Evolutionary conservation across 2,797 vertebrate genomes (phyloP), one percentile per base, ranked within the genome.

Genomic region (Periophthalmus magnuspinnatus): DNA sequence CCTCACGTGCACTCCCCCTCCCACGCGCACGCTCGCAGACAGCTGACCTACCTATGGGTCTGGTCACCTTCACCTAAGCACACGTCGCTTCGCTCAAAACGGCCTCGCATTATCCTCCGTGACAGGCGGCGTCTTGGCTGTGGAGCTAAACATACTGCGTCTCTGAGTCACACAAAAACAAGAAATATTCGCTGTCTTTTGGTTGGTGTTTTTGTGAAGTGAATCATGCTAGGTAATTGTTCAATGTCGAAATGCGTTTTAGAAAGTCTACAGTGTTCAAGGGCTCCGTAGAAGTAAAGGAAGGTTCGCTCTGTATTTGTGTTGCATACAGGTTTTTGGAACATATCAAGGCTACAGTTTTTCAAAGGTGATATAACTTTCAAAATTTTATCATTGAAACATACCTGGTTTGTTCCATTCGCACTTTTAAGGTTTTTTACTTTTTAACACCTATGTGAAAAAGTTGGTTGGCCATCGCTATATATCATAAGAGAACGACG

Each of bases 121-220:
- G 60, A 41, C 36, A 11, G 60, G 6, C 38, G 21, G 6, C 36
- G 13, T 63, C 38, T 45, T 48, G 61, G 61, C 61, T 19, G 14
- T 6, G 48, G 1, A 48, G 1, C 7, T 13, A 19, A 63, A 47
- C 41, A 63, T 61, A 41, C 59, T 61, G 59, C 3, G 0, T 14
- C n/a, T 28, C 21, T 63, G 61, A 64, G 38, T 64, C 61, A 48
- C 24, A 16, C 41, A 48, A 64, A 64, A 64, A 17, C 61, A 47
- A 64, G 41, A 22, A 24, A 11, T 13, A 7, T 57, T 32, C 5
- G 3, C 9, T 22, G 50, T 3, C 24, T 28, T 56, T 22, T 56
- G n/a, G 19, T 24, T 17, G 9, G 3, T 28, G 11, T 58, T 58
- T 17, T 14, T 56, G 5, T 13, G 21, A 56, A 28, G 10, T 21